Evolutionary conservation across 2,888 invertebrate genomes (phyloP).

Genomic region (Latrodectus elegans): DNA sequence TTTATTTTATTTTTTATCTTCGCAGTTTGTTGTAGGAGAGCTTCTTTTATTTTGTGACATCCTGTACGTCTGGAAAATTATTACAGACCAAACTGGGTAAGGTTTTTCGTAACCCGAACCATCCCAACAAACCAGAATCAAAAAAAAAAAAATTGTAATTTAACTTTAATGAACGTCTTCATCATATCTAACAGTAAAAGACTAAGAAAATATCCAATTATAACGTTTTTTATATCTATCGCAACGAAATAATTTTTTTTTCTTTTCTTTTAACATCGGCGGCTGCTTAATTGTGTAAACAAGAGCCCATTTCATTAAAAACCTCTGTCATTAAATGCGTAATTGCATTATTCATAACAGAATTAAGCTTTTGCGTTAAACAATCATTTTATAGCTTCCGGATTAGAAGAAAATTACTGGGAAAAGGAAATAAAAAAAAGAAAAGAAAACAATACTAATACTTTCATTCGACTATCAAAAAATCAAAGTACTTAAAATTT

Average conservation of each 20-base stretch:
- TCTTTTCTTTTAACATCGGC: not conserved
- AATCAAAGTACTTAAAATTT: not conserved
- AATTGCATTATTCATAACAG: conserved; percentile 62
- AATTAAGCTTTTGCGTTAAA: conserved; percentile 57
- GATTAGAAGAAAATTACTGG: conserved; percentile 15
- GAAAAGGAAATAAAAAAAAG: conserved; percentile 19
- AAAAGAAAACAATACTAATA: not conserved
- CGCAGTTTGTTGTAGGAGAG: conserved; percentile 9
- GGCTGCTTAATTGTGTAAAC: conserved; percentile 62
- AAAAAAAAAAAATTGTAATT: conserved; percentile 58
- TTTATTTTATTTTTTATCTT: conserved; percentile 16
- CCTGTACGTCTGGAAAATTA: conserved; percentile 16
- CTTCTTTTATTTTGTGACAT: conserved; percentile 6
- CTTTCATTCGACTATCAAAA: conserved; percentile 2
- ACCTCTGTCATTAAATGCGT: conserved; percentile 58
- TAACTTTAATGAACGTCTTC: conserved; percentile 64
- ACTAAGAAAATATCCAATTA: conserved; percentile 65
- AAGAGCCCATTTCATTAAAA: conserved; percentile 48
- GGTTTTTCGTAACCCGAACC: conserved; percentile 25
- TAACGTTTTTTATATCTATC: conserved; percentile 44
- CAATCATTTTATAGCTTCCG: conserved; percentile 57
- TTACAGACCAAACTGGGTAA: conserved; percentile 42
- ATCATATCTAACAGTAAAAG: conserved; percentile 60
- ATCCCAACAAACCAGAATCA: conserved; percentile 4
- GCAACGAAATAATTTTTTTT: conserved; percentile 36